Percentiles rank a stretch among this genome's conserved stretches.
These are phyloP conservation scores for Chlorops oryzae DNA, from an alignment of 1,140 invertebrate genomes.

Conservation along the genomic window DNA sequence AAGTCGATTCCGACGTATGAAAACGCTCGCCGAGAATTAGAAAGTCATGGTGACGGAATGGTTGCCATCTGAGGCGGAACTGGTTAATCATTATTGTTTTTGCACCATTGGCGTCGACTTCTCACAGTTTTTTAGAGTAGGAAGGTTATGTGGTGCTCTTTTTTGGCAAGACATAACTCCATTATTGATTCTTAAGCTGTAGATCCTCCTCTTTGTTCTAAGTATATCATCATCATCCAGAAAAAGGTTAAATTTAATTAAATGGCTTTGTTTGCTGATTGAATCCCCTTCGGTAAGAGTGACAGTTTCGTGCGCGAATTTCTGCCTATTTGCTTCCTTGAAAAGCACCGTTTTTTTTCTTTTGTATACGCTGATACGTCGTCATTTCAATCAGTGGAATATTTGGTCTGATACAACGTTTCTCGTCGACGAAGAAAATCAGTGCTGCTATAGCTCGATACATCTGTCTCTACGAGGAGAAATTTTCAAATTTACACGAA, in stretches of 20 bases:
- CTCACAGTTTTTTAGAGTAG: not conserved
- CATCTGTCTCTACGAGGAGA: too few relatives aligned
- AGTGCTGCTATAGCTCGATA: too few relatives aligned
- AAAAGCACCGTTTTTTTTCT: not conserved
- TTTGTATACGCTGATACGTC: too few relatives aligned
- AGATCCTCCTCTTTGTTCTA: not conserved
- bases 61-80: constrained; percentile 1
- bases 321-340: not conserved
- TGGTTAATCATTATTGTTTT: not conserved
- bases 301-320: not conserved
- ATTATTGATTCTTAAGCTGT: too few relatives aligned
- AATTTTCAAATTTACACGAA: too few relatives aligned
- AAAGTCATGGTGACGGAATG: too few relatives aligned
- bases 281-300: not conserved
- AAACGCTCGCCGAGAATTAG: too few relatives aligned
- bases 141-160: not conserved
- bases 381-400: too few relatives aligned
- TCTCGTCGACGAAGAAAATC: too few relatives aligned
- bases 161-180: too few relatives aligned
- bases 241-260: not conserved
- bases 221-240: not conserved
- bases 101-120: not conserved
- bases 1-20: too few relatives aligned
- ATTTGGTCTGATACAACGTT: too few relatives aligned
- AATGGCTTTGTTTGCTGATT: not conserved